Evolutionary conservation across 2,888 invertebrate species (phyloP).

Genomic region (Tetragnatha montana): DNA sequence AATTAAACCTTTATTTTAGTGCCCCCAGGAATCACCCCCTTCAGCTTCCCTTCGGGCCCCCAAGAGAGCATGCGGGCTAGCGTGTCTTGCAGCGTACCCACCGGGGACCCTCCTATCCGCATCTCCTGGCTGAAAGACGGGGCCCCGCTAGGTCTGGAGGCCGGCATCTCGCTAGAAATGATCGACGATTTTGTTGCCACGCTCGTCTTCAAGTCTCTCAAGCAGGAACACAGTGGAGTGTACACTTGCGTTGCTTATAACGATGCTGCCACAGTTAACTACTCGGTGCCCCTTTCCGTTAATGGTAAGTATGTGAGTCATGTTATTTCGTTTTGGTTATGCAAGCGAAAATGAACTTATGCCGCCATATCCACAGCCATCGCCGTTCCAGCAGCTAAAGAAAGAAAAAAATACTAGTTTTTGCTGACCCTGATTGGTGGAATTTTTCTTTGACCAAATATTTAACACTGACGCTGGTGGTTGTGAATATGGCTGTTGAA

Average conservation of each 20-base stretch:
- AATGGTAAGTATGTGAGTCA: constrained; percentile 75
- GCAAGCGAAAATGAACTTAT: too few relatives aligned
- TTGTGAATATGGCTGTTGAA: too few relatives aligned
- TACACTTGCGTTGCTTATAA: constrained; percentile 77
- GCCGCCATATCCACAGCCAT: too few relatives aligned
- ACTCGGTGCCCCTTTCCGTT: constrained; percentile 76
- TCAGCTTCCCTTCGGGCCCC: constrained; percentile 72
- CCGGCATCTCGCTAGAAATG: constrained; percentile 70
- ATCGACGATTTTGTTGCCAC: constrained; percentile 70
- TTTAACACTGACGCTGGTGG: too few relatives aligned
- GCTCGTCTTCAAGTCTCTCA: constrained; percentile 70
- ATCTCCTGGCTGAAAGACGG: constrained; percentile 73
- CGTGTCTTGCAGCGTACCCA: constrained; percentile 73
- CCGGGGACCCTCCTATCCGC: constrained; percentile 72
- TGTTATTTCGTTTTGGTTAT: neutral
- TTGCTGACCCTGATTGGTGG: too few relatives aligned
- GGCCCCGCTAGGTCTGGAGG: constrained; percentile 60
- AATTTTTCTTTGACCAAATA: too few relatives aligned
- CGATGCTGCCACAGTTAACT: constrained; percentile 73
- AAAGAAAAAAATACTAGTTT: too few relatives aligned
- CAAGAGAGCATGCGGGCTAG: constrained; percentile 73
- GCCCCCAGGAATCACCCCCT: constrained; percentile 72
- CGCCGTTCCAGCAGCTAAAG: too few relatives aligned
- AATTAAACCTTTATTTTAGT: constrained; percentile 53
- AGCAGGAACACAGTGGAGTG: constrained; percentile 66